Evolutionary conservation across 2,113 vertebrate genomes (phyloP), one percentile per base, ranked within the genome.

Genomic region (Channa maculata): DNA sequence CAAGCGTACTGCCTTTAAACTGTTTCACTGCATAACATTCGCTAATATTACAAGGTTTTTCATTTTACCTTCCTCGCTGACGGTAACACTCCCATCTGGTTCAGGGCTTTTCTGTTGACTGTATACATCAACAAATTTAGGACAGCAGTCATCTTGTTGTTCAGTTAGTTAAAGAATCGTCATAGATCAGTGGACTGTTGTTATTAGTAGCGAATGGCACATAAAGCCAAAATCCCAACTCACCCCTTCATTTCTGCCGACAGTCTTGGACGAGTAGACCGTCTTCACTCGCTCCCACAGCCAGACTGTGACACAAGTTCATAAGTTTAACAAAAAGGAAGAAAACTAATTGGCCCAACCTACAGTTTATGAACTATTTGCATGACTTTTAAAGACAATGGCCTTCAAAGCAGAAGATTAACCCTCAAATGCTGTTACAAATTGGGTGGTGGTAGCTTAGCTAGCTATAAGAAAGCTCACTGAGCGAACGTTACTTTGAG

Each of bases 51-150:
- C 4, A 4, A 4, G 24, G 24, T 24, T 24, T 6, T 24, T 61
- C 9, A 5, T 34, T n/a, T 70, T 88, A 94, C 94, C 93, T 93
- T 94, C 94, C 71, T 94, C 93, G 71, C 83, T 93, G 69, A 93
- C 85, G 72, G 90, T 67, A 15, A 90, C 78, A 55, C 77, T 91
- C 43, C 86, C 92, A 74, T 94, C 93, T 50, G 90, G 77, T 50
- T 94, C 92, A 3, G 92, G 92, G 86, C 92, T 94, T 83, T 94
- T 95, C 88, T 93, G 94, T 77, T 95, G 94, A 84, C 94, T 95
- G 74, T 51, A 86, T 14, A 73, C n/a, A 58, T 15, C 70, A 3
- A 60, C 6, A 71, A 63, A 75, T 0, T 51, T 6, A 60, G 36
- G 10, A 80, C 10, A 48, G 3, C 13, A n/a, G 4, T n/a, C 10